Evolutionary conservation across 2,888 invertebrate species (phyloP), one percentile per base, ranked within the genome.

Genomic region (Flexamia atlantica): DNA sequence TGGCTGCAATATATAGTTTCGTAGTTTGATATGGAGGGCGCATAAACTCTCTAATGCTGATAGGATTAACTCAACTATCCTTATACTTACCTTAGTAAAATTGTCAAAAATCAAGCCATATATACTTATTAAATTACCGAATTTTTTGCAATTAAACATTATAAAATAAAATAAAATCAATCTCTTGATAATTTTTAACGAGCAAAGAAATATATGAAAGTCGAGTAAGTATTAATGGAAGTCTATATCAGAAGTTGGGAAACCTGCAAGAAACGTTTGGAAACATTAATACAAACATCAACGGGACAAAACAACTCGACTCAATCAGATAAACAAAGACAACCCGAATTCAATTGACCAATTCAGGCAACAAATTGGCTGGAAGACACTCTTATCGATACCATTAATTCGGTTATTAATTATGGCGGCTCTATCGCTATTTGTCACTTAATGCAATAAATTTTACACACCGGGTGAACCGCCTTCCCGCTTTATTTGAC

Each of bases 311-410:
- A 36, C 36, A 76, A 79, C 5, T 57, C 36, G 57, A 32, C 36
- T 36, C 57, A 79, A 79, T 79, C 57, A 53, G 79, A 50, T 79
- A 79, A 79, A 57, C 79, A 50, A 79, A 79, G 79, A 57, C 57
- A 53, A 57, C 36, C 57, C 32, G 50, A 57, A 79, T 57, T 76
- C 57, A 79, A 79, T 57, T 53, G 79, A 32, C 79, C 57, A 17
- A n/a, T 57, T 79, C 20, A 36, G 46, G 20, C 46, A 76, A 76
- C 74, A 46, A 76, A 76, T 76, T 76, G 28, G 70, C 70, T 40
- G 70, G 70, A 70, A 70, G 70, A 40, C 70, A 4, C 64, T 40
- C 70, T 70, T 76, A 76, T 76, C 46, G 50, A n/a, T 36, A 46
- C 28, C 74, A 76, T 46, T 46, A 76, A 46, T 76, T 46, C 46